Evolutionary conservation across 2,888 invertebrate species (phyloP).

Genomic region (Ormyrus nitidulus): DNA sequence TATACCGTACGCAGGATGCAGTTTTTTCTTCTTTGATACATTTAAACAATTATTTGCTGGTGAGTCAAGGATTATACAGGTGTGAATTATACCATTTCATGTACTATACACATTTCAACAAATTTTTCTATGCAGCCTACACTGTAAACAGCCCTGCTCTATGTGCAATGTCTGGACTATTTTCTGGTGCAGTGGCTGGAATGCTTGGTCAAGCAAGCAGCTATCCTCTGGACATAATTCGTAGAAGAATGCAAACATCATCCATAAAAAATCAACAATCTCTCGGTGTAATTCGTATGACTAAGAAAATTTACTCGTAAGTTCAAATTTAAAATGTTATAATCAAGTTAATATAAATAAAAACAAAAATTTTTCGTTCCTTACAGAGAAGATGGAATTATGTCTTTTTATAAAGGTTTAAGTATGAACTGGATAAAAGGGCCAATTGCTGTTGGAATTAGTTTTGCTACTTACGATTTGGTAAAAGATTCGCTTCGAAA

Average conservation of each 20-base stretch:
- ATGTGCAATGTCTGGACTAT: constrained; percentile 81
- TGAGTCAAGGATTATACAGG: constrained; percentile 71
- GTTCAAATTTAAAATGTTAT: constrained; percentile 61
- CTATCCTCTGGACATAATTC: constrained; percentile 97
- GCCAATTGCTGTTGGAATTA: constrained; percentile 94
- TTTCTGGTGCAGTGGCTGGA: constrained; percentile 94
- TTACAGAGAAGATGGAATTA: constrained; percentile 89
- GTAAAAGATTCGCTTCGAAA: constrained; percentile 81
- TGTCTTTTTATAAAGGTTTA: constrained; percentile 98
- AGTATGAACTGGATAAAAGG: constrained; percentile 99
- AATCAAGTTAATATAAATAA: too few relatives aligned
- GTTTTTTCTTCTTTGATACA: constrained; percentile 98
- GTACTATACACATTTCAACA: background rate
- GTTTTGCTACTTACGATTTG: constrained; percentile 95
- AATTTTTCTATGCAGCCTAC: constrained; percentile 64
- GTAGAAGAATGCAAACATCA: constrained; percentile 84
- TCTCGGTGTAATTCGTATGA: constrained; percentile 81
- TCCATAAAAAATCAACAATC: constrained; percentile 77
- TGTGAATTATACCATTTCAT: background rate
- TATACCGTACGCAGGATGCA: constrained; percentile 96
- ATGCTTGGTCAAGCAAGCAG: constrained; percentile 95
- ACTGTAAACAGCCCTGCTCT: constrained; percentile 69
- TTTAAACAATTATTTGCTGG: constrained; percentile 88
- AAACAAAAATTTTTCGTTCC: constrained; percentile 1
- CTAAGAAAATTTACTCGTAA: constrained; percentile 84